These are phyloP conservation scores for Thymelicus sylvestris DNA, from an alignment of 2,888 invertebrate genomes.

Conservation along the genomic window DNA sequence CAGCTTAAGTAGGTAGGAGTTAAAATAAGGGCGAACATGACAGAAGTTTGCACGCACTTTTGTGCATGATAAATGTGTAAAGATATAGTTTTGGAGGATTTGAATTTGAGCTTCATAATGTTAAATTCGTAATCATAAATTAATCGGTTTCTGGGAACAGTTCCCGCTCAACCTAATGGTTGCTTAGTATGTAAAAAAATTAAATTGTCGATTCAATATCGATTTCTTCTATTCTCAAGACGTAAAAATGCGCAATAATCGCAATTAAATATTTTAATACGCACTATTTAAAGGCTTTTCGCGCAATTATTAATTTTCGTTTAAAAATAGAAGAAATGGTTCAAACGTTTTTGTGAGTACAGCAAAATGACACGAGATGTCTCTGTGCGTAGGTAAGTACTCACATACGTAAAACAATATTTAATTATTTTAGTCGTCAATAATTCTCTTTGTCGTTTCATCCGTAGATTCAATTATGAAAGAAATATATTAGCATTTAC, in stretches of 20 bases:
- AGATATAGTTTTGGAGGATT: neutral
- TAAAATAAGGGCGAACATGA: too few relatives aligned
- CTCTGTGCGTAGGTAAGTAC: neutral
- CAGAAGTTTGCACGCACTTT: too few relatives aligned
- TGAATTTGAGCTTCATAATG: conserved; percentile 1
- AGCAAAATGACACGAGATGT: neutral
- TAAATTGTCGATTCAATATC: too few relatives aligned
- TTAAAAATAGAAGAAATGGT: too few relatives aligned
- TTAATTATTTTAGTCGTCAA: too few relatives aligned
- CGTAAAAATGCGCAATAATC: too few relatives aligned
- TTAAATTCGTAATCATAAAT: neutral
- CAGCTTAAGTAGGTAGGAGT: too few relatives aligned
- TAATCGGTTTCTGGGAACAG: neutral
- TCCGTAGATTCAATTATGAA: too few relatives aligned
- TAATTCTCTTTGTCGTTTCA: too few relatives aligned
- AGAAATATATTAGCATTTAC: too few relatives aligned
- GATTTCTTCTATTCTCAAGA: too few relatives aligned
- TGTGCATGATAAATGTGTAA: neutral
- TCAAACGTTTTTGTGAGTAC: neutral
- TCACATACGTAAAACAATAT: too few relatives aligned
- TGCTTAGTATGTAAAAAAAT: neutral
- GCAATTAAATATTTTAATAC: neutral
- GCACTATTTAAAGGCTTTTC: neutral
- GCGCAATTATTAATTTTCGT: neutral
- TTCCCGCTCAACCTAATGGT: neutral